phyloP scores from a whole-genome alignment of 2,888 invertebrate genomes.

The Eucriotettix oculatus region DNA sequence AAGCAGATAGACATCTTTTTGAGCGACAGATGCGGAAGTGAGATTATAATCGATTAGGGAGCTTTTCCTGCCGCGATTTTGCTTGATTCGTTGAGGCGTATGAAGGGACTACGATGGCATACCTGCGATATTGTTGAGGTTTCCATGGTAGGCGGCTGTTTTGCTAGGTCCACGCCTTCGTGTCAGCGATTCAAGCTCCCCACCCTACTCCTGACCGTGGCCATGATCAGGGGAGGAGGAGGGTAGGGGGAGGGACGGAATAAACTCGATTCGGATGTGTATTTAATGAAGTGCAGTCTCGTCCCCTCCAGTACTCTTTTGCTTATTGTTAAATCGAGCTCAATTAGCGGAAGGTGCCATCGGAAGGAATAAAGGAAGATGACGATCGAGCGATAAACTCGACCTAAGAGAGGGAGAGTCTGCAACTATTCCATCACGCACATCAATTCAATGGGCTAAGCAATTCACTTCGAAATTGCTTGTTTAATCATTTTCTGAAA shows the following conservation, averaged over 20 bases:
- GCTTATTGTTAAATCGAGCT: slow-evolving; percentile 4
- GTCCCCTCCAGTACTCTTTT: neutral
- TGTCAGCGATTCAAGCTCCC: slow-evolving; percentile 13
- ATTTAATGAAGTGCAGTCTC: slow-evolving; percentile 8
- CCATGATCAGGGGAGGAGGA: slow-evolving; percentile 8
- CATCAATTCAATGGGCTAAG: too few species aligned
- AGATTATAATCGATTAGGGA: too few species aligned
- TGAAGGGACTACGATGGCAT: neutral
- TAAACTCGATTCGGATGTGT: slow-evolving; percentile 9
- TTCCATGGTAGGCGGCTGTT: neutral
- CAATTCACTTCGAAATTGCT: too few species aligned
- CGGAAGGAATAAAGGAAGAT: too few species aligned
- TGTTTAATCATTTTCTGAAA: too few species aligned
- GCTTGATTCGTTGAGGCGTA: neutral
- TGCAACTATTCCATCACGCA: too few species aligned
- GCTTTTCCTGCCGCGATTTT: too few species aligned
- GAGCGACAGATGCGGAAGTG: too few species aligned
- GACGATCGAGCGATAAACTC: too few species aligned
- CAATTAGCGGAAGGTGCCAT: neutral
- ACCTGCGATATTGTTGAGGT: neutral
- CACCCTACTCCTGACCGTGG: slow-evolving; percentile 6
- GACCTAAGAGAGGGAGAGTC: too few species aligned
- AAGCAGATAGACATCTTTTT: too few species aligned
- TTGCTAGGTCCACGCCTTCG: slow-evolving; percentile 1
- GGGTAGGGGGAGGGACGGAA: neutral